These are phyloP conservation scores for Peromyscus attwateri DNA, from an alignment of 2,797 vertebrate genomes.

Conservation along the genomic window DNA sequence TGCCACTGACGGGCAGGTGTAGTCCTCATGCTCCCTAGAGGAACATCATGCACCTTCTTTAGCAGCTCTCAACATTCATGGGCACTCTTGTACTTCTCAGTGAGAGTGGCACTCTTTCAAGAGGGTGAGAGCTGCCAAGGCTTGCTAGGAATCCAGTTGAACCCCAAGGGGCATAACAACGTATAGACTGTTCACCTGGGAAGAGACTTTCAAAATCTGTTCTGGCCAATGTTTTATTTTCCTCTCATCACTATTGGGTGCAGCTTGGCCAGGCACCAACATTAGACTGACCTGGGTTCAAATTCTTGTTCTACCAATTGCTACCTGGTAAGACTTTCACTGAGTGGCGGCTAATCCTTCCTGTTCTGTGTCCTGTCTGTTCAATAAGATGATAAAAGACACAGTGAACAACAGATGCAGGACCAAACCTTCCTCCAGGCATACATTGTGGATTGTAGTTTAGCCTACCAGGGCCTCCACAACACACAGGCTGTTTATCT, in stretches of 20 bases:
- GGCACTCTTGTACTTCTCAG: background rate
- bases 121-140: background rate
- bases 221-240: background rate
- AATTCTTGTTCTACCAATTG: background rate
- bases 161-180: background rate
- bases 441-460: accelerated
- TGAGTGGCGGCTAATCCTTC: background rate
- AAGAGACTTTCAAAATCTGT: background rate
- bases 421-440: background rate
- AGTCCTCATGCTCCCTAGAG: background rate
- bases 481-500: background rate
- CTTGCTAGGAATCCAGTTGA: constrained; percentile 34
- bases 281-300: background rate
- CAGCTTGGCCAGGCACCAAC: background rate
- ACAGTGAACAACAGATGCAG: background rate
- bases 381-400: background rate
- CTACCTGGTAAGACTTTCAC: background rate
- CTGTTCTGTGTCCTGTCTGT: background rate
- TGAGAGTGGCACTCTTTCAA: constrained; percentile 33
- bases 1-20: background rate
- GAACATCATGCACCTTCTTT: background rate
- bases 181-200: background rate
- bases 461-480: background rate
- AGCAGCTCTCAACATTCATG: constrained; percentile 1
- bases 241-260: background rate